Base-by-base conservation (phyloP, 2,113 vertebrate genomes). In the Nettapus auritus region DNA sequence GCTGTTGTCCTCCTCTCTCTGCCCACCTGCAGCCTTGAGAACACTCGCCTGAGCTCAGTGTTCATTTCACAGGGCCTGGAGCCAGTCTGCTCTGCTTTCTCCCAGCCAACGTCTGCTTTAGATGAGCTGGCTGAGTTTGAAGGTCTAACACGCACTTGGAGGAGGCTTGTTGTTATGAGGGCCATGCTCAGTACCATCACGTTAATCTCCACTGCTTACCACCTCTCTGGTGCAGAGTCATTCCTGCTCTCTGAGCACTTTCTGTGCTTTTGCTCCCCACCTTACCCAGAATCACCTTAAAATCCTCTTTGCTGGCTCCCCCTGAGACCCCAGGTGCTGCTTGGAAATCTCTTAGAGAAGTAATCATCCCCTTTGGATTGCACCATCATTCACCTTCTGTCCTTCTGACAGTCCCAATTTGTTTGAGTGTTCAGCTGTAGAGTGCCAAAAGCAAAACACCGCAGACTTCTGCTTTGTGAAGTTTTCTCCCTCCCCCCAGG, bases 331-430 rank as follows among this genome's bases (percentile, higher is more conserved):
- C 90, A 97, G 82, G 76, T 93, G 55, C 44, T 91, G 60, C 71
- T 60, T 76, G 82, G 56, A 96, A 95, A 85, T 81, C 67, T 88
- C 79, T 89, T 76, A 38, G 55, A 82, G 66, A 95, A 91, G 64
- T 75, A 90, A 76, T 94, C 66, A 80, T 64, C 55, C 36, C 63
- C 48, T 93, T 86, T 8, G 74, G 82, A 82, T 94, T 96, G 86
- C 75, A 94, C n/a, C 87, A 96, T 93, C 82, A 64, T 48, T 88
- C 81, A 88, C 57, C 44, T 86, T 82, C 77, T 40, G 21, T 86
- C 33, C 31, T 50, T 81, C 56, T 86, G 92, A 90, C 78, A 94
- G 82, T 82, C 64, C 77, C 64, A 86, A 86, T 96, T 93, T 93
- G n/a, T 76, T 88, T 91, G 42, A 78, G 66, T 91, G 63, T 75